Evolutionary conservation across 2,888 invertebrate species (phyloP).

Genomic region (Patella caerulea): DNA sequence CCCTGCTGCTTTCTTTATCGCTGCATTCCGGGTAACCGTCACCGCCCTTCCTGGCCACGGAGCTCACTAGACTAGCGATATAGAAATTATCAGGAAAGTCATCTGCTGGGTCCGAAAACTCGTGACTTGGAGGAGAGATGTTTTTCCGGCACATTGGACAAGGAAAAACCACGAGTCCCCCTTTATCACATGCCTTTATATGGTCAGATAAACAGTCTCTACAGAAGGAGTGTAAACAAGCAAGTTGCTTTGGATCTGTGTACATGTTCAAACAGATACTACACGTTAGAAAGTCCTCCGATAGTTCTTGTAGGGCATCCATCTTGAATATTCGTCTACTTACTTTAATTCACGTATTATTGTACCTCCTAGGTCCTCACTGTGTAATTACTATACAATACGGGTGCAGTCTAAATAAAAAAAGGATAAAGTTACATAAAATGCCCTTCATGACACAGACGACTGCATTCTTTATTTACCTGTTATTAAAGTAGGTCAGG

Average conservation of each 20-base stretch:
- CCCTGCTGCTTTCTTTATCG: neutral
- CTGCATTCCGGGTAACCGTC: neutral
- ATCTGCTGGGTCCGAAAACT: slow-evolving; percentile 41
- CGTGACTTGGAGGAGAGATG: slow-evolving; percentile 42
- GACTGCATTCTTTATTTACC: too few relatives aligned
- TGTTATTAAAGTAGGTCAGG: too few relatives aligned
- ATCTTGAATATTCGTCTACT: neutral
- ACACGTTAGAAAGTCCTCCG: slow-evolving; percentile 41
- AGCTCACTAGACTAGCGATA: slow-evolving; percentile 44
- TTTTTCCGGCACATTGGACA: slow-evolving; percentile 46
- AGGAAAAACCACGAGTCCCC: slow-evolving; percentile 39
- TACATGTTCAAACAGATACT: slow-evolving; percentile 45
- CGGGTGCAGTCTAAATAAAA: too few relatives aligned
- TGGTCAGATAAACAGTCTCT: slow-evolving; percentile 46
- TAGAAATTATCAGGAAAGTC: slow-evolving; percentile 43
- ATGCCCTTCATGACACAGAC: too few relatives aligned
- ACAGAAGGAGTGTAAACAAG: slow-evolving; percentile 51
- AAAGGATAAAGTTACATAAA: too few relatives aligned
- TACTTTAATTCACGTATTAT: neutral
- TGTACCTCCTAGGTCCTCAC: too few relatives aligned
- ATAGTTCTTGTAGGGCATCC: slow-evolving; percentile 23
- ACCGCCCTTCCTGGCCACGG: neutral
- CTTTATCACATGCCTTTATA: slow-evolving; percentile 41
- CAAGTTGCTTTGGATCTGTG: slow-evolving; percentile 41
- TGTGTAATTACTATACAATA: too few relatives aligned